Conservation (phyloP, 1,140 invertebrate genomes). For the Aricia agestis region DNA sequence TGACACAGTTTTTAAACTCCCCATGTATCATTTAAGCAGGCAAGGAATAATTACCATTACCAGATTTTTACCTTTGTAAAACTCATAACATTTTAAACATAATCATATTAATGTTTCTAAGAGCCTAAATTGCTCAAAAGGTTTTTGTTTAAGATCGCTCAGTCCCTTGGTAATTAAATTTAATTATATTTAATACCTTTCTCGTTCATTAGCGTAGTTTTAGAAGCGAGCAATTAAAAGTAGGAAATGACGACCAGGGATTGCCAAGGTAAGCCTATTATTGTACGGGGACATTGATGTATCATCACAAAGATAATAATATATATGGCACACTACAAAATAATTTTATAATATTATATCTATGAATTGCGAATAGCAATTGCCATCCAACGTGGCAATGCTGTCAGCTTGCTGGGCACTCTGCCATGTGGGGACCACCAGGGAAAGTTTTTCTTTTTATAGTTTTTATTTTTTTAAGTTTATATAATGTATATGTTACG, state of each 20-base stretch:
- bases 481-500: too few species aligned
- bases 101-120: not conserved
- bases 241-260: conserved; percentile 13
- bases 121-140: not conserved
- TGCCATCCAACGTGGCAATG: too few species aligned
- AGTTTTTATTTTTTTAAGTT: too few species aligned
- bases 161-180: not conserved
- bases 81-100: not conserved
- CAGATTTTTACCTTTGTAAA: too few species aligned
- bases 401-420: too few species aligned
- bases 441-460: too few species aligned
- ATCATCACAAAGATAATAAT: not conserved
- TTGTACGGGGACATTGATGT: conserved; percentile 3
- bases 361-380: too few species aligned
- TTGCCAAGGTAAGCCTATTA: conserved; percentile 22
- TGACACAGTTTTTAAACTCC: too few species aligned
- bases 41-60: too few species aligned
- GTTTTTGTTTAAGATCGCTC: not conserved
- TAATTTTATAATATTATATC: too few species aligned
- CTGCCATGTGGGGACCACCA: too few species aligned
- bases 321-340: too few species aligned
- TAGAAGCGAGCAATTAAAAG: conserved; percentile 21
- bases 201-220: conserved; percentile 12
- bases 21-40: not conserved
- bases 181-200: conserved; percentile 10